Evolutionary conservation across 2,113 vertebrate genomes (phyloP), one percentile per base, ranked within the genome.

Genomic region (Ornithorhynchus anatinus): DNA sequence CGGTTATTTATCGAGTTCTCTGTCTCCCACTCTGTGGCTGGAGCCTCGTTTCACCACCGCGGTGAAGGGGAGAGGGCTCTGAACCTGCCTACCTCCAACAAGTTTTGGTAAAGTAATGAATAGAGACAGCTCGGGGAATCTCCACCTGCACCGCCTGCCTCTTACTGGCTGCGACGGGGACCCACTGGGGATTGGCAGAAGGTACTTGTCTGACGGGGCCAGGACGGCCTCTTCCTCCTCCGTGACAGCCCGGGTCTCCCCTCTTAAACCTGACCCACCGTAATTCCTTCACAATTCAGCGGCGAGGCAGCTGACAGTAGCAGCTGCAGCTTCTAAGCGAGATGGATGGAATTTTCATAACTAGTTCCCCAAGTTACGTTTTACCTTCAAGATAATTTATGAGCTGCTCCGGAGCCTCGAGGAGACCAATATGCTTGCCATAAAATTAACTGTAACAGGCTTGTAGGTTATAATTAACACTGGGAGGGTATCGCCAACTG

Each of bases 281-380:
- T 96, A 96, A 97, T 97, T 96, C 94, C 95, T 97, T 93, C 93
- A 91, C 92, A 79, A 86, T 51, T 87, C 89, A 62, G 79, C 83
- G 68, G 91, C 54, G 29, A 92, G 90, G 91, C 92, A 91, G 93
- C 93, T 97, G 97, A 97, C 97, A 97, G 96, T 85, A 97, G 96
- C 98, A 99, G 96, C 97, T 99, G 98, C 93, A 93, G 93, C 92
- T 92, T 91, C 95, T 96, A 96, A 95, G 94, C 94, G 94, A 97
- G 96, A 99, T 98, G 95, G 96, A 99, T 98, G 95, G 97, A 97
- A 98, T 98, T 97, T 98, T 97, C 96, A 96, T 97, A 98, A 98
- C 96, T 96, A 95, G 96, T 96, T 96, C 95, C 95, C 96, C 94
- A 96, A 97, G 95, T 99, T 97, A 95, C 95, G 92, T 96, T 95